These are phyloP conservation scores for Leptopilina clavipes DNA, from an alignment of 1,140 invertebrate species.

Conservation along the genomic window DNA sequence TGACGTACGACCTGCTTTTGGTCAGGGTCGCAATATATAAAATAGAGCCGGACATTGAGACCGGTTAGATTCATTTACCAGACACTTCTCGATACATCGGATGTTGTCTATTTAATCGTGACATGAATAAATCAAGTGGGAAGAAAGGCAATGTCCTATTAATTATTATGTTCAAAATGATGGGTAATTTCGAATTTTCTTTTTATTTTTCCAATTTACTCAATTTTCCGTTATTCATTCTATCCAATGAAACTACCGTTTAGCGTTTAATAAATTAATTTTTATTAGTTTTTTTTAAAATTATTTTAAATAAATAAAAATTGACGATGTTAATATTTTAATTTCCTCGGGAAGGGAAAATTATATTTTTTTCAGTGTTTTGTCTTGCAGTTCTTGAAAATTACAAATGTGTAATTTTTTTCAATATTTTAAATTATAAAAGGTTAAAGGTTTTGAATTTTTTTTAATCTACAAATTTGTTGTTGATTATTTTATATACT, in stretches of 20 bases:
- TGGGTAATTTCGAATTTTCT: background rate
- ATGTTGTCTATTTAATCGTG: conserved; percentile 26
- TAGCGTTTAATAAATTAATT: too few relatives aligned
- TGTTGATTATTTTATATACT: background rate
- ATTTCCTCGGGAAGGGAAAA: too few relatives aligned
- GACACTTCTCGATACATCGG: conserved; percentile 24
- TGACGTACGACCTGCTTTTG: conserved; percentile 46
- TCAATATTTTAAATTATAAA: too few relatives aligned
- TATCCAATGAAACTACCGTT: too few relatives aligned
- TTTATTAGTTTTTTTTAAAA: too few relatives aligned
- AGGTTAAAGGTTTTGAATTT: too few relatives aligned
- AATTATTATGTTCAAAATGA: background rate
- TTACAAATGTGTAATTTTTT: too few relatives aligned
- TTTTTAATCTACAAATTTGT: background rate
- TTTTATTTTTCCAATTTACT: background rate
- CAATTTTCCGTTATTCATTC: background rate
- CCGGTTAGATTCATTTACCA: conserved; percentile 29
- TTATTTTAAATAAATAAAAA: too few relatives aligned
- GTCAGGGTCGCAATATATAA: conserved; percentile 33
- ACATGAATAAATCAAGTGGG: conserved; percentile 9
- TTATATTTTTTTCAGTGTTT: too few relatives aligned
- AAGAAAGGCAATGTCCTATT: conserved; percentile 5
- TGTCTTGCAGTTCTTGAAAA: too few relatives aligned
- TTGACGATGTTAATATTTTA: too few relatives aligned
- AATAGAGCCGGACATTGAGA: conserved; percentile 29